Percentiles rank a stretch among this genome's conserved stretches.
These are phyloP conservation scores for Dolichoris vasculosae DNA, from an alignment of 1,140 invertebrate species.

Conservation along the genomic window DNA sequence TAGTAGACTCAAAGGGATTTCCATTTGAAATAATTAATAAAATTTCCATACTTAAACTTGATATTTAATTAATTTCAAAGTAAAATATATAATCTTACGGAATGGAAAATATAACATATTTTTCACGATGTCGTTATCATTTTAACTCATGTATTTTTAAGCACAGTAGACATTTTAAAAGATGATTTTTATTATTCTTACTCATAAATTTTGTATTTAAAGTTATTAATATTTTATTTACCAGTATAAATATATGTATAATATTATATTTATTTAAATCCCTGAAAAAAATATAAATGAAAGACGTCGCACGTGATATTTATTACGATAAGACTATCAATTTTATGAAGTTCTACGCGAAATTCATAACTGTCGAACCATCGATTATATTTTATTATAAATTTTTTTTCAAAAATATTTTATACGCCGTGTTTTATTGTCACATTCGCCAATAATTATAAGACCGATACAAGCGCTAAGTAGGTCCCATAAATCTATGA, in stretches of 20 bases:
- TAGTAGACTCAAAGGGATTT: background rate
- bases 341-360: background rate
- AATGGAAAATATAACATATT: background rate
- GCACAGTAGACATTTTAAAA: background rate
- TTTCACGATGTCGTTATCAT: background rate
- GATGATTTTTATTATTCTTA: background rate
- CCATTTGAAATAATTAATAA: too few species aligned
- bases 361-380: background rate
- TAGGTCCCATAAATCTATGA: conserved; percentile 27
- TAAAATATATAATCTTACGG: background rate
- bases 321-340: background rate
- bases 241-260: background rate
- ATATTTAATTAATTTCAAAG: background rate
- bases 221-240: background rate
- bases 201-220: background rate
- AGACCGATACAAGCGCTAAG: background rate
- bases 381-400: background rate
- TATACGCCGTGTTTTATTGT: background rate
- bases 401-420: background rate
- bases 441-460: background rate
- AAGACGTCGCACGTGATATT: background rate
- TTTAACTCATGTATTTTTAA: background rate
- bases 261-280: background rate
- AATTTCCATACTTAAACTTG: background rate
- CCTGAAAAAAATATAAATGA: too few species aligned